Conservation (phyloP, 1,140 invertebrate species). For the Drosophila nannoptera region DNA sequence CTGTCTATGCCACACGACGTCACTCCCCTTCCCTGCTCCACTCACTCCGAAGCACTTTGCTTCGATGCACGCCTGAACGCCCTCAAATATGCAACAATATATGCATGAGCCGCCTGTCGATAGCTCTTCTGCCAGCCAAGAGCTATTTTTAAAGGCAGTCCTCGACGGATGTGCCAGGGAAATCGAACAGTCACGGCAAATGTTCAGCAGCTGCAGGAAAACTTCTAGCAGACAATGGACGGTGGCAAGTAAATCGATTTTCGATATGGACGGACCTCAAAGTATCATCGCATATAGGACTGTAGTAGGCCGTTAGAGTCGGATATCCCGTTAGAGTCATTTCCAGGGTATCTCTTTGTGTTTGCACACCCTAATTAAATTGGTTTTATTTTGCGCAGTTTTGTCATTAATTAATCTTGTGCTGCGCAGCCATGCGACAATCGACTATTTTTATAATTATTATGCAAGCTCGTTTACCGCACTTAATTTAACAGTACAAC, state of each 20-base stretch:
- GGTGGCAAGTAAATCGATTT: too few relatives aligned
- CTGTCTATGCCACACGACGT: conserved; percentile 12
- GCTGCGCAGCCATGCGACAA: conserved; percentile 38
- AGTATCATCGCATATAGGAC: too few relatives aligned
- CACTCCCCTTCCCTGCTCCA: background rate
- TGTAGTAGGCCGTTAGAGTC: too few relatives aligned
- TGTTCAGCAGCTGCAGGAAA: background rate
- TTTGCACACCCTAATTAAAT: conserved; percentile 2
- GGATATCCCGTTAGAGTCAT: too few relatives aligned
- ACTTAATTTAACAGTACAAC: conserved; percentile 72
- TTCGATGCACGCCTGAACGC: conserved; percentile 23
- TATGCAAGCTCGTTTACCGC: conserved; percentile 28
- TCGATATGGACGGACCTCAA: too few relatives aligned
- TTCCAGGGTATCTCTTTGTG: conserved; percentile 4
- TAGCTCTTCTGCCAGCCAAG: background rate
- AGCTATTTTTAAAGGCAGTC: background rate
- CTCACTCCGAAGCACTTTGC: conserved; percentile 8
- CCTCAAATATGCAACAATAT: conserved; percentile 46
- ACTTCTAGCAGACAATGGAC: too few relatives aligned
- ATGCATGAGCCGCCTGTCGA: conserved; percentile 25
- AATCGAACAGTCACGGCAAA: background rate
- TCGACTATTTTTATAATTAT: conserved; percentile 42
- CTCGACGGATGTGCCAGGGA: background rate
- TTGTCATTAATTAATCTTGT: conserved; percentile 31
- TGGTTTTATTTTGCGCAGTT: conserved; percentile 3